Conservation (phyloP, 2,888 invertebrate genomes). For the Ceraclea dissimilis region DNA sequence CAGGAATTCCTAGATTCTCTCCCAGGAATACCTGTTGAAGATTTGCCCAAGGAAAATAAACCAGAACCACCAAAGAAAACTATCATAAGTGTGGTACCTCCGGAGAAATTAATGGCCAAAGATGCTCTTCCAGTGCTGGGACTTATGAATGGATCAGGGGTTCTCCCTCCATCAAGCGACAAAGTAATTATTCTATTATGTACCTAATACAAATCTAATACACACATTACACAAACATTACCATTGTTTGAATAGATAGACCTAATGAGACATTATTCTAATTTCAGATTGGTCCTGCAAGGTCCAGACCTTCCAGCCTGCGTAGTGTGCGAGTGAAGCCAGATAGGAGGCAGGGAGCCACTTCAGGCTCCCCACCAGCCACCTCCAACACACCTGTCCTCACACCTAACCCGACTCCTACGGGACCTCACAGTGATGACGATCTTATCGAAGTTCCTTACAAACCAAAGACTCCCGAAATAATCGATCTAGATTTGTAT, state of each 20-base stretch:
- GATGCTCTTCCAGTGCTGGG: neutral
- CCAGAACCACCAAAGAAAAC: conserved; percentile 7
- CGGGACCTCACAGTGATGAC: conserved; percentile 33
- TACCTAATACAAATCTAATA: neutral
- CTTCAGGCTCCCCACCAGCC: conserved; percentile 27
- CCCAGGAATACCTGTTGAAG: conserved; percentile 25
- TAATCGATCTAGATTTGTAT: conserved; percentile 54
- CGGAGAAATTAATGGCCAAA: conserved; percentile 31
- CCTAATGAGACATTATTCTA: neutral
- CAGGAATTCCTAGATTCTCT: conserved; percentile 42
- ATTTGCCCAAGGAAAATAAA: conserved; percentile 2
- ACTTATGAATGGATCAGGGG: conserved; percentile 3
- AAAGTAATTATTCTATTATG: conserved; percentile 2
- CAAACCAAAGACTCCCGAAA: conserved; percentile 56
- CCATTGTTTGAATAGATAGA: neutral
- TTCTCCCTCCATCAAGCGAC: neutral
- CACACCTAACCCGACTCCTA: conserved; percentile 28
- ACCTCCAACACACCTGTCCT: conserved; percentile 30
- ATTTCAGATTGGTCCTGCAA: conserved; percentile 13
- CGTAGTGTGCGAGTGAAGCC: conserved; percentile 60
- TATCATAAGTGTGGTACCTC: conserved; percentile 34
- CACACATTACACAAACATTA: neutral
- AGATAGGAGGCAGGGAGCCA: conserved; percentile 23
- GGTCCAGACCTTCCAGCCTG: conserved; percentile 37
- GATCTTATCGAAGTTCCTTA: conserved; percentile 49